These are phyloP conservation scores for Chloroclysta siterata DNA, from an alignment of 2,888 invertebrate species.

Conservation along the genomic window DNA sequence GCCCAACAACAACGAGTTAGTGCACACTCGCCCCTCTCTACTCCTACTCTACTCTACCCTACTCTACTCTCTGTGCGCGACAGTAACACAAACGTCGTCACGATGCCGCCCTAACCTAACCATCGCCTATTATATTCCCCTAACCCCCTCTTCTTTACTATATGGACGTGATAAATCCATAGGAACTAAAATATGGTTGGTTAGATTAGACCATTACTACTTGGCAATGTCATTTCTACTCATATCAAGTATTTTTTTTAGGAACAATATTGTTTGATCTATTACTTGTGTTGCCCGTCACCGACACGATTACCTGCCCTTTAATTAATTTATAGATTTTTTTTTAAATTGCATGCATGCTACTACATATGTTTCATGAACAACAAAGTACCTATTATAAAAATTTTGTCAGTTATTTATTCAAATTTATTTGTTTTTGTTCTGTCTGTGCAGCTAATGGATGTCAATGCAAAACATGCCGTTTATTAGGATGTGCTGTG, in stretches of 20 bases:
- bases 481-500: constrained; percentile 11
- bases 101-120: not conserved
- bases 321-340: not conserved
- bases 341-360: no score
- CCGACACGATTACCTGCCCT: constrained; percentile 22
- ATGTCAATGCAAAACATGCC: constrained; percentile 5
- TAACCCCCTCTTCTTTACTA: no score
- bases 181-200: no score
- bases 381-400: not conserved
- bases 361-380: constrained; percentile 6
- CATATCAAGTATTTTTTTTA: no score
- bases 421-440: not conserved
- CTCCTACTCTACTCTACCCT: constrained; percentile 16
- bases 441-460: constrained; percentile 8
- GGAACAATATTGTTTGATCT: no score
- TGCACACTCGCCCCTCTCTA: no score
- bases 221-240: no score
- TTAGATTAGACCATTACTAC: no score
- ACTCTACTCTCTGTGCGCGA: no score
- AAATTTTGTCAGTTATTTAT: no score
- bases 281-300: constrained; percentile 3
- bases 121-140: not conserved
- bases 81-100: no score
- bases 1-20: constrained; percentile 86
- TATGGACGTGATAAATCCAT: no score